Percentiles rank a stretch among this genome's conserved stretches.
phyloP scores from a whole-genome alignment of 2,888 invertebrate species.

The Dinocampus coccinellae region DNA sequence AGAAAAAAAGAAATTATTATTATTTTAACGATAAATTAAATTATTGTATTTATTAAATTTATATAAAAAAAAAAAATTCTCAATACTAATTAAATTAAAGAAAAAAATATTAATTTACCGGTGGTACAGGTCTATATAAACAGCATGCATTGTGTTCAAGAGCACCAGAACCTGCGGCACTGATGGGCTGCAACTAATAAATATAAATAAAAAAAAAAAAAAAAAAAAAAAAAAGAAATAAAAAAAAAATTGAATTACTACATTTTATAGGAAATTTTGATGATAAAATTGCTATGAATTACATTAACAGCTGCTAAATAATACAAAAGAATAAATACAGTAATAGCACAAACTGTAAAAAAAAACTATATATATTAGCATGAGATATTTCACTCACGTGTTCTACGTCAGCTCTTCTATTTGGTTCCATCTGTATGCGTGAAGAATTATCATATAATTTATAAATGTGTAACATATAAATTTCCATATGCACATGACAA shows the following conservation, averaged over 20 bases:
- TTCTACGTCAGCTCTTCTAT: slow-evolving; percentile 84
- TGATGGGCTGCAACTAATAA: slow-evolving; percentile 89
- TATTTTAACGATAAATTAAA: too few species aligned
- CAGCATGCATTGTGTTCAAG: slow-evolving; percentile 97
- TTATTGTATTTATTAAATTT: too few species aligned
- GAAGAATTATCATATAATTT: slow-evolving; percentile 52
- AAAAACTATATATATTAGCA: slow-evolving; percentile 23
- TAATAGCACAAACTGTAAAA: slow-evolving; percentile 18
- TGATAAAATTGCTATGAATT: not conserved
- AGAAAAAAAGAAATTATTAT: too few species aligned
- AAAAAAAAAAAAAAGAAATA: slow-evolving; percentile 31
- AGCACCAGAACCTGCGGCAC: slow-evolving; percentile 95
- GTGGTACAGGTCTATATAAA: slow-evolving; percentile 80
- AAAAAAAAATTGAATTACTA: slow-evolving; percentile 24
- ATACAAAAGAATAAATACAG: slow-evolving; percentile 33
- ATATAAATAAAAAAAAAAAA: slow-evolving; percentile 30
- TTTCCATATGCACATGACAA: not conserved
- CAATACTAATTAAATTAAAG: slow-evolving; percentile 4
- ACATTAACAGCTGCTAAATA: slow-evolving; percentile 15
- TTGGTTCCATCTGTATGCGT: slow-evolving; percentile 83
- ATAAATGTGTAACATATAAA: not conserved
- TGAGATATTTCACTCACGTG: slow-evolving; percentile 77
- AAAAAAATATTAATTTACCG: slow-evolving; percentile 66
- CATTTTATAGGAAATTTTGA: not conserved
- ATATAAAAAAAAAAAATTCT: not conserved